Base-by-base conservation (phyloP, 2,888 invertebrate species). In the Lasius platythorax region DNA sequence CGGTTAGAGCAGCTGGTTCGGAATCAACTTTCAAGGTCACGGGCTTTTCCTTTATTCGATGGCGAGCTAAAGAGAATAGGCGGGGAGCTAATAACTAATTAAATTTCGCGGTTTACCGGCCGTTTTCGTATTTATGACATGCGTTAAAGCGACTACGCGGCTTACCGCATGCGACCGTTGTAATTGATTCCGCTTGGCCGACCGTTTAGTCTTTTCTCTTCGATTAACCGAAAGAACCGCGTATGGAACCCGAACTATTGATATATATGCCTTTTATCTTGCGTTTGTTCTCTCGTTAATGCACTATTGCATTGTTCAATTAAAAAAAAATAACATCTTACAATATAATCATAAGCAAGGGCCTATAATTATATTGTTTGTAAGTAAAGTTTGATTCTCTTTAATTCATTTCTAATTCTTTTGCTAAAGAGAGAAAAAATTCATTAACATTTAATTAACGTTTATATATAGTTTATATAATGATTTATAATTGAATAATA, bases 81-180 rank as follows among this genome's bases (percentile, higher is more conserved):
- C 43, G 30, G 30, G 12, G 56, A 33, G 23, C 82, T 87, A 90
- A 88, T 84, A 83, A 85, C 81, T 87, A 89, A 89, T 87, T 89
- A 89, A 89, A 85, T 88, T 84, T 89, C 85, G 89, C 87, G 89
- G 90, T 90, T 83, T 85, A n/a, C 68, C 76, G 12, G 68, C 56
- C 81, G 33, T 85, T 82, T 72, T 82, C 70, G 61, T 78, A 78
- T 58, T 64, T 66, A 70, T 82, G 67, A 64, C 40, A 73, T 74
- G 66, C 40, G 85, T 63, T 82, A 86, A 23, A 81, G 82, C 61
- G 28, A 63, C n/a, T 67, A 43, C 75, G 88, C 85, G 87, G 88
- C 87, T 83, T 87, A 87, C 88, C 89, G 87, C 88, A 87, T 86
- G 84, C 68, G 85, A 74, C 70, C 84, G 73, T 84, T 78, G 87